phyloP scores from a whole-genome alignment of 2,888 invertebrate species.

The Antheraea assamensis region DNA sequence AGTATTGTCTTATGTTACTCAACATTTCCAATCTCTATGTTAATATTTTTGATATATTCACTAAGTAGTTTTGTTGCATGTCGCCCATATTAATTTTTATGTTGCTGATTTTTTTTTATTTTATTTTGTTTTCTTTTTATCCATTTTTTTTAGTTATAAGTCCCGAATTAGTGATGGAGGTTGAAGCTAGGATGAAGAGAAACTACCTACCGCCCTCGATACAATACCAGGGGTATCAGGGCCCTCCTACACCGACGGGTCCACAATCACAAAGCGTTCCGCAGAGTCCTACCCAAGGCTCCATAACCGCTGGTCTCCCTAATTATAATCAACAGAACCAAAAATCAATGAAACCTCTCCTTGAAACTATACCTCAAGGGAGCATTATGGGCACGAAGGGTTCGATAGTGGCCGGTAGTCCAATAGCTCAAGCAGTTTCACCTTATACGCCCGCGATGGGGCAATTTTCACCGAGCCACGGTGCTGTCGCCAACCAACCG shows the following conservation, averaged over 20 bases:
- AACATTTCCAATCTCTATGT: conserved; percentile 12
- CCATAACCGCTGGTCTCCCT: conserved; percentile 49
- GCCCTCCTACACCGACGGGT: conserved; percentile 50
- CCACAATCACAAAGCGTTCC: conserved; percentile 43
- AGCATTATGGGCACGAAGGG: conserved; percentile 58
- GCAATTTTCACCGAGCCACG: conserved; percentile 39
- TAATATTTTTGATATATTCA: conserved; percentile 11
- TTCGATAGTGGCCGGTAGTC: conserved; percentile 39
- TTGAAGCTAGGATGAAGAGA: conserved; percentile 93
- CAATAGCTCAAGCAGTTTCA: conserved; percentile 35
- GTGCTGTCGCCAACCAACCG: conserved; percentile 28
- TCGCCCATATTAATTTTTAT: conserved; percentile 29
- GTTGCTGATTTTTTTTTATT: conserved; percentile 32
- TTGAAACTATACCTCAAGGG: conserved; percentile 72
- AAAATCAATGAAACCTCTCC: conserved; percentile 57
- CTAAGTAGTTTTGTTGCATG: conserved; percentile 38
- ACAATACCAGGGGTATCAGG: conserved; percentile 69
- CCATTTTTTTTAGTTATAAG: conserved; percentile 87
- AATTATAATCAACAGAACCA: conserved; percentile 50
- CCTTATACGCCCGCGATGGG: conserved; percentile 39
- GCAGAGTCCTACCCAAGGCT: conserved; percentile 48
- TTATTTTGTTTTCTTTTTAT: conserved; percentile 39
- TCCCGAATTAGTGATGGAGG: conserved; percentile 93
- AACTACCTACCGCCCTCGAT: conserved; percentile 89
- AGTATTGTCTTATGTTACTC: background rate